Conservation (phyloP, 2,113 vertebrate species). For the Serilophus lunatus region DNA sequence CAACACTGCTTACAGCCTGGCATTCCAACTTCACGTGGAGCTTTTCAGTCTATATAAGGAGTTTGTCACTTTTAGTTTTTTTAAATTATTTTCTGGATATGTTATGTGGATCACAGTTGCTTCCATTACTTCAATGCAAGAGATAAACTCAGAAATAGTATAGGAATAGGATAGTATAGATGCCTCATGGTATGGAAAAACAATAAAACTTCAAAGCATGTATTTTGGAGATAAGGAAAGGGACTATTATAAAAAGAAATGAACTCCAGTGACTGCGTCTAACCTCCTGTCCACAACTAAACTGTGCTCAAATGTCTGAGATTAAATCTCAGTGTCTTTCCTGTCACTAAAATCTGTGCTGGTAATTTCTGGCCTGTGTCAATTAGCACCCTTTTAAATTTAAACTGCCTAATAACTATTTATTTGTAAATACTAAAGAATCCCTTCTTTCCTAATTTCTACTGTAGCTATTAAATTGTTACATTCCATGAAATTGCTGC, state of each 20-base stretch:
- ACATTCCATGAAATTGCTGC: not conserved
- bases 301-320: not conserved
- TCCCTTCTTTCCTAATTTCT: not conserved
- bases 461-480: not conserved
- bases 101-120: not conserved
- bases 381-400: not conserved
- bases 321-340: not conserved
- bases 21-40: not conserved
- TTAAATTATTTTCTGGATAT: accelerated
- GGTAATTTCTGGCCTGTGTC: not conserved
- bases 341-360: not conserved
- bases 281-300: not conserved
- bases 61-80: not conserved
- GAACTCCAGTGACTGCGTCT: not conserved
- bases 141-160: not conserved
- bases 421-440: not conserved
- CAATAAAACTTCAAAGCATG: not conserved
- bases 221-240: not conserved
- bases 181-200: not conserved
- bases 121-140: not conserved
- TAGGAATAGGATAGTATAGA: too few species aligned
- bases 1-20: not conserved
- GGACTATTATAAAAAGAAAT: too few species aligned
- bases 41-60: not conserved
- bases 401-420: not conserved